A percentile compares a stretch with the other conserved stretches of the same genome.
phyloP scores from a whole-genome alignment of 1,140 invertebrate genomes.

The Rhopalosiphum padi region DNA sequence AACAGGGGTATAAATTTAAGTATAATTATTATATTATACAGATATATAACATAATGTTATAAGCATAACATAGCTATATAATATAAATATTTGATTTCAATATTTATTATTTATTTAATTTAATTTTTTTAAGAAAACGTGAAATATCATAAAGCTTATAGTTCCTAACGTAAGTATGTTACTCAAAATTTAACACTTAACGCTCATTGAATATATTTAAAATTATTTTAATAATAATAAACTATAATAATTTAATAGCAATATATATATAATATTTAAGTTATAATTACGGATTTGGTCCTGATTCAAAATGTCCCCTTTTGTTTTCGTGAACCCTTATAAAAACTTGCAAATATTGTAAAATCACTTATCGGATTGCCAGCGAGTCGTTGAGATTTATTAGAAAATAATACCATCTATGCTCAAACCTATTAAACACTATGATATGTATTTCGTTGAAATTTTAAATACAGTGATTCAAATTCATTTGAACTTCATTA shows the following conservation, averaged over 20 bases:
- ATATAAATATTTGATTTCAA: slow-evolving; percentile 19
- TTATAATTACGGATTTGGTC: slow-evolving; percentile 54
- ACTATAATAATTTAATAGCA: slow-evolving; percentile 46
- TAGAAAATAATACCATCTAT: slow-evolving; percentile 41
- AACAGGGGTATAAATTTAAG: slow-evolving; percentile 16
- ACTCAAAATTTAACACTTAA: slow-evolving; percentile 41
- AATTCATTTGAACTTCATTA: slow-evolving; percentile 28
- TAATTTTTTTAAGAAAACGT: slow-evolving; percentile 25
- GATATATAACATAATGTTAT: not conserved
- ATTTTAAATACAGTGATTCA: slow-evolving; percentile 32
- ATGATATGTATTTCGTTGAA: slow-evolving; percentile 50
- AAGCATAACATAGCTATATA: not conserved
- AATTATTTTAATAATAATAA: slow-evolving; percentile 43
- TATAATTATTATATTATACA: not conserved
- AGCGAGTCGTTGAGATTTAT: slow-evolving; percentile 28
- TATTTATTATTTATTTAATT: slow-evolving; percentile 22
- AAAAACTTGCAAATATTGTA: slow-evolving; percentile 39
- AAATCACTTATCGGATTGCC: slow-evolving; percentile 48
- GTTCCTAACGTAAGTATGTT: slow-evolving; percentile 21
- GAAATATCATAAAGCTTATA: slow-evolving; percentile 38
- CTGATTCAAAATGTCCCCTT: slow-evolving; percentile 57
- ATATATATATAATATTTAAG: slow-evolving; percentile 42
- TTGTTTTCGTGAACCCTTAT: slow-evolving; percentile 57
- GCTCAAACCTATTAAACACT: slow-evolving; percentile 35
- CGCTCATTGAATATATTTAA: slow-evolving; percentile 37